Percentiles rank a stretch among this genome's conserved stretches.
phyloP scores from a whole-genome alignment of 2,113 vertebrate genomes.

The Glaucidium brasilianum region DNA sequence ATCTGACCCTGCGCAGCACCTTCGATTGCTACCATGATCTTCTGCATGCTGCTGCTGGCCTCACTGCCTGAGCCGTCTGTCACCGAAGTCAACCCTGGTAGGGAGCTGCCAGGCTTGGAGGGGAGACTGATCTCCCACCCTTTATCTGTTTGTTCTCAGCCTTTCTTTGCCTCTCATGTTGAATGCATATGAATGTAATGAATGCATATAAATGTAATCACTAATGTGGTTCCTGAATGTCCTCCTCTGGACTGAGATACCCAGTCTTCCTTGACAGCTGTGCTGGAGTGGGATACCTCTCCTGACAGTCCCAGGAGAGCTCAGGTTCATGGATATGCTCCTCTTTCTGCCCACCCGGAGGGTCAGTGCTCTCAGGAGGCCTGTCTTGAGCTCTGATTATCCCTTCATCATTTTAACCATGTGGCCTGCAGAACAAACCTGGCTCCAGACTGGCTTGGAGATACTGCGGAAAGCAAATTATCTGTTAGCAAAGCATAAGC shows the following conservation, averaged over 20 bases:
- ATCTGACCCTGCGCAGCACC: constrained; percentile 43
- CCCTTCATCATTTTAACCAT: rapidly evolving
- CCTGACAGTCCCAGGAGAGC: neutral
- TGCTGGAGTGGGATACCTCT: neutral
- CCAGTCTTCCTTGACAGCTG: neutral
- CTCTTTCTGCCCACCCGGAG: neutral
- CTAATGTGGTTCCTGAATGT: rapidly evolving
- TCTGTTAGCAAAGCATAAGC: neutral
- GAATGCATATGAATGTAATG: neutral
- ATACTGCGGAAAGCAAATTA: neutral
- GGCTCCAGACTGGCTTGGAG: neutral
- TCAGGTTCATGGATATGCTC: neutral
- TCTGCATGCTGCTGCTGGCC: constrained; percentile 82
- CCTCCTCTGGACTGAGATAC: neutral
- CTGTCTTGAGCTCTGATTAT: neutral
- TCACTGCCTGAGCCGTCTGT: constrained; percentile 74
- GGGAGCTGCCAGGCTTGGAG: constrained; percentile 2
- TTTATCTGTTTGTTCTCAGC: neutral
- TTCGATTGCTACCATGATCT: constrained; percentile 82
- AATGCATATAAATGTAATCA: rapidly evolving
- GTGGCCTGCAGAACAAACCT: neutral
- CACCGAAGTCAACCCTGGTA: constrained; percentile 85
- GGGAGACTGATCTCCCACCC: neutral
- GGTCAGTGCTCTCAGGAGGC: neutral
- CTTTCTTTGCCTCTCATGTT: neutral